Conservation (phyloP, 2,797 vertebrate genomes). For the Ctenopoma kingsleyae region DNA sequence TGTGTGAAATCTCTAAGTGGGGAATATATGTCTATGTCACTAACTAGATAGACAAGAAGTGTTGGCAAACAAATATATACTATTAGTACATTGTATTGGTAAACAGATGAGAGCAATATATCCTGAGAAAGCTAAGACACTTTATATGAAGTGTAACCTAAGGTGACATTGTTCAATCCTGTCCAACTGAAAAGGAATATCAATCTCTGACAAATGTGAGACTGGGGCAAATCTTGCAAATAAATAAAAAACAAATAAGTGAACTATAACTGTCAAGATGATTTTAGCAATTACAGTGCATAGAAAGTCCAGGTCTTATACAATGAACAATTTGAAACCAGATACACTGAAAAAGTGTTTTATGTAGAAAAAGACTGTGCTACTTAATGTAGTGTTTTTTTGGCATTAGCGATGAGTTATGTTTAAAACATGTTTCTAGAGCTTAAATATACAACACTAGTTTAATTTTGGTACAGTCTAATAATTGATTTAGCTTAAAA, state of each 20-base stretch:
- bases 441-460: too few relatives aligned
- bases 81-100: neutral
- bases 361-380: too few relatives aligned
- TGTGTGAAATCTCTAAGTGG: neutral
- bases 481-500: neutral
- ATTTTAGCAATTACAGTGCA: neutral
- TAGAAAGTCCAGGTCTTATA: neutral
- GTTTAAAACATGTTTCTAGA: neutral
- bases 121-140: neutral
- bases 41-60: neutral
- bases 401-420: too few relatives aligned
- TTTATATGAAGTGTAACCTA: too few relatives aligned
- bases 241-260: neutral
- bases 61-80: neutral
- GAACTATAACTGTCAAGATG: neutral
- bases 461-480: neutral
- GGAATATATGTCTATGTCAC: neutral
- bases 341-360: too few relatives aligned
- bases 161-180: neutral
- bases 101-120: neutral
- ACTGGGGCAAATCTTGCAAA: too few relatives aligned
- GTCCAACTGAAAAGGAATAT: neutral
- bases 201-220: neutral
- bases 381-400: too few relatives aligned
- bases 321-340: neutral